Evolutionary conservation across 2,888 invertebrate genomes (phyloP), one percentile per base, ranked within the genome.

Genomic region (Caenorhabditis angaria): DNA sequence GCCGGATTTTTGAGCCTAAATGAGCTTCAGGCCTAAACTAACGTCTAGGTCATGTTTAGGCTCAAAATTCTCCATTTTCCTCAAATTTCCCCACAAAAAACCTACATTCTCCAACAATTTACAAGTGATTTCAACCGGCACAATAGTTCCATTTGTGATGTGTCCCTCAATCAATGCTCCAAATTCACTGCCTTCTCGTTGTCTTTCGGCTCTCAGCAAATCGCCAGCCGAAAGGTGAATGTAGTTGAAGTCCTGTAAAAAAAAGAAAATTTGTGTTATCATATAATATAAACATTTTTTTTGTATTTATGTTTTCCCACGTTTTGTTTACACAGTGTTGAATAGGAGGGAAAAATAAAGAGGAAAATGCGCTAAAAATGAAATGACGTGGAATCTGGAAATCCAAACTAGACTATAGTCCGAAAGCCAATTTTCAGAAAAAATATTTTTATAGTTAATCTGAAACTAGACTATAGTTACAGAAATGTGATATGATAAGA

Each of bases 121-220:
- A 88, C 97, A 99, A 18, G 99, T 99, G 78, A 99, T 95, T 89
- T 94, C 95, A 0, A 99, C 99, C 0, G 99, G 99, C 2, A 99
- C 99, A 79, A 99, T 97, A 80, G 92, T 92, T 0, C 97, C 99
- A 88, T 95, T 93, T 57, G 91, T 91, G 65, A 99, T 97, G 88
- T 95, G 94, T 61, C 91, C 91, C 82, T 95, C 95, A 73, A 99
- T 99, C 83, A 97, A 91, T 81, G 94, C 93, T 0, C 96, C 87
- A 35, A 82, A 82, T 60, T 73, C 67, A 53, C 74, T 73, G 25
- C 75, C 78, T 29, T 93, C 92, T 48, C 93, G 92, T 47, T 91
- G 90, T 3, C 95, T 91, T 90, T 99, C 99, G 84, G 93, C 94
- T 14, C 99, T 91, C 28, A 99, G 89, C 72, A 99, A 90, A 89